Evolutionary conservation across 2,888 invertebrate genomes (phyloP), one percentile per base, ranked within the genome.

Genomic region (Taenaris catops): DNA sequence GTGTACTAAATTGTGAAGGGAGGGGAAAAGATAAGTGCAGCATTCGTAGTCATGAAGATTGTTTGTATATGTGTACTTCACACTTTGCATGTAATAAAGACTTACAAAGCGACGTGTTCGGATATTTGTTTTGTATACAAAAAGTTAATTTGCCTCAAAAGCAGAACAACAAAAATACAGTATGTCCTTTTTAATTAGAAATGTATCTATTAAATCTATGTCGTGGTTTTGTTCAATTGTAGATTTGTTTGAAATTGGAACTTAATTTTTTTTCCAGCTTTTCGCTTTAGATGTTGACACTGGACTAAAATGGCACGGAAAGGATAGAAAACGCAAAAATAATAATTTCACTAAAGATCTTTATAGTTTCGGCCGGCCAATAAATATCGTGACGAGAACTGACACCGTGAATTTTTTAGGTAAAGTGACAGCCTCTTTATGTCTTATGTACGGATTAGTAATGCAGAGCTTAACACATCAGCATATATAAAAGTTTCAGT

Each of bases 1-100:
- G 70, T 37, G 74, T 89, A 1, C 93, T 96, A 69, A 83, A 88
- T n/a, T n/a, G n/a, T n/a, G n/a, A n/a, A 28, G 66, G 72, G 36
- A 35, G 21, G 17, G 18, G 19, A 8, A 18, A 21, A 24, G 31
- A 24, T 10, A 20, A 20, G 8, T 35, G 29, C 14, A 14, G 19
- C 9, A 9, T 23, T 23, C 10, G 14, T 10, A 19, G 34, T 5
- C 14, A 14, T 14, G 14, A 41, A 11, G 25, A 28, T 11, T 1
- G 9, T 7, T 20, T 23, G 11, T 20, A 17, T 9, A 28, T 28
- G 8, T 32, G 36, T n/a, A 12, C 41, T 12, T 16, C 39, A 35
- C 56, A 62, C 32, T 51, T 63, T n/a, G 33, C 21, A 34, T 52
- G 46, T 33, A 38, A 54, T 20, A 48, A 52, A 12, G 47, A 18